Evolutionary conservation across 2,888 invertebrate genomes (phyloP), one percentile per base, ranked within the genome.

Genomic region (Lydus trimaculatus): DNA sequence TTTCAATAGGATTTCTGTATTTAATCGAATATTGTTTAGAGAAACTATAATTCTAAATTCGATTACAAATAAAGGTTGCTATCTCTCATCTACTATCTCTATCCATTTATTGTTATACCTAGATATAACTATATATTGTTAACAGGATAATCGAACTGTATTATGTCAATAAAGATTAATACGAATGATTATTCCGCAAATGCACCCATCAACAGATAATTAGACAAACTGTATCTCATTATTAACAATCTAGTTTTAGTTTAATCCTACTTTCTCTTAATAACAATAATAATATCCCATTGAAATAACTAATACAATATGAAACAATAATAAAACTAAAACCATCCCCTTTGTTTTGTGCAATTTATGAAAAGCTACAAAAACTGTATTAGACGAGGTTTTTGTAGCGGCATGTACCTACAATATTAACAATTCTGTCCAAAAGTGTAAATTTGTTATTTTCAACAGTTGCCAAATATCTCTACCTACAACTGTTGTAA

Each of bases 221-320:
- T 60, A 60, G 11, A 31, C 1, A 15, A 31, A 60, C n/a, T 23
- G 28, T 13, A 60, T 17, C 60, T 60, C 60, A 60, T 33, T 60
- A 60, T 28, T 60, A 36, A 20, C 60, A 31, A 60, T 60, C 31
- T 48, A 48, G 74, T 75, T 71, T 69, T 64, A 75, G 72, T 71
- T 74, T 72, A 75, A 70, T 70, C 71, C 75, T 73, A 74, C 72
- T 73, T 76, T 75, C 13, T 74, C 68, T 58, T 31, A 28, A 25
- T 58, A 31, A 58, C 17, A 58, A 58, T 11, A 20, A 61, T 61
- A 8, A 25, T 8, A 58, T 58, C 28, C 13, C 7, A 58, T 58
- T 23, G 25, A 58, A 58, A 31, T 56, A n/a, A 23, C 9, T 20
- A 56, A 58, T 17, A 58, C 25, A 23, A 23, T 56, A 11, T n/a